Percentiles rank a stretch among this genome's conserved stretches.
phyloP scores from a whole-genome alignment of 2,113 vertebrate species.

The Mesoclemmys tuberculata region DNA sequence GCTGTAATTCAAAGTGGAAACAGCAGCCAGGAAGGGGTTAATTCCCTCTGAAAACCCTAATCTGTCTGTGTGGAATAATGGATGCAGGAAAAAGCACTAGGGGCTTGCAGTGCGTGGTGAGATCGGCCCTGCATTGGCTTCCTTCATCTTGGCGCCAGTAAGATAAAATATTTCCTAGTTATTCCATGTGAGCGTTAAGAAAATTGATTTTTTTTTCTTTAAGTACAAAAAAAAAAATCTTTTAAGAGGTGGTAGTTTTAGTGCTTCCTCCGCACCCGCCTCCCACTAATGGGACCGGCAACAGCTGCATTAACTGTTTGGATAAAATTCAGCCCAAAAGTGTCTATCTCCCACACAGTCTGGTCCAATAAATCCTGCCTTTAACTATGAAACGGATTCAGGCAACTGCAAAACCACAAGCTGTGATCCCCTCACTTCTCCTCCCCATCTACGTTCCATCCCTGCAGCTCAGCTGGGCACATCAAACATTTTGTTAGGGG shows the following conservation, averaged over 20 bases:
- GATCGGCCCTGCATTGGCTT: neutral
- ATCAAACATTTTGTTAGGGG: neutral
- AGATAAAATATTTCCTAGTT: constrained; percentile 10
- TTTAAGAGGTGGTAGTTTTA: constrained; percentile 13
- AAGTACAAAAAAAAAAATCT: neutral
- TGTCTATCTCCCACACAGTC: constrained; percentile 33
- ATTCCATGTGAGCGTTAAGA: neutral
- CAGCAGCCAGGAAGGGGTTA: constrained; percentile 52
- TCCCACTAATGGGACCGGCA: constrained; percentile 14
- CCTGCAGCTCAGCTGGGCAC: neutral
- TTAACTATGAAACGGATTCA: neutral
- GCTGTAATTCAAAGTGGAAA: neutral
- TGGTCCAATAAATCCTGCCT: constrained; percentile 53
- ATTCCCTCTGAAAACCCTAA: neutral
- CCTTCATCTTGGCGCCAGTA: neutral
- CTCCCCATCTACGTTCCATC: neutral
- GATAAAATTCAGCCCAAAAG: constrained; percentile 64
- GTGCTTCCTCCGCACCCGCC: rapidly evolving
- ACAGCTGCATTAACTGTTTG: constrained; percentile 59
- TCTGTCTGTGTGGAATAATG: neutral
- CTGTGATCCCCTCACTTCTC: neutral
- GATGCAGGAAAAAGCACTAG: neutral
- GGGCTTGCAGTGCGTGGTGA: neutral
- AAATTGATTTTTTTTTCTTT: neutral
- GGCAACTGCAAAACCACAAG: neutral